Base-by-base conservation (phyloP, 2,797 vertebrate species). In the Coccyzus lansbergi region DNA sequence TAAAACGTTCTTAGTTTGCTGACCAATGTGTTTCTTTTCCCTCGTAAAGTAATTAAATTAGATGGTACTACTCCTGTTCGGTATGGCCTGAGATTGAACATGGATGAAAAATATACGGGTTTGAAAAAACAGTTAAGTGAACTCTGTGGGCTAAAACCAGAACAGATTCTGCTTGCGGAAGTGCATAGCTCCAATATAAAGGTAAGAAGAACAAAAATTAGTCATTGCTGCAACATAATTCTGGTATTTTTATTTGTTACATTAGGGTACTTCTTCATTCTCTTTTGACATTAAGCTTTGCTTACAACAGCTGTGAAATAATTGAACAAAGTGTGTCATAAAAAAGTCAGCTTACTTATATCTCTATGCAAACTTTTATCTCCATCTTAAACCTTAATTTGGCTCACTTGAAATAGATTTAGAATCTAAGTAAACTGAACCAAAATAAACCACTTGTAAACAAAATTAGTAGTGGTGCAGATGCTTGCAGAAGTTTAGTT, bases 41-140 rank as follows among this genome's bases (percentile, higher is more conserved):
- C 92, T 17, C 86, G 81, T 86, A 4, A 90, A 99, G 99, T 99
- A 88, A 99, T 99, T 94, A 99, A 99, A 90, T 97, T 99, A 97
- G 99, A 99, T 26, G 99, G 99, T 46, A 99, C 99, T 72, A 99
- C 99, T 5, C 99, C 99, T 2, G 96, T 99, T 68, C 98, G 99
- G 68, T 99, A 98, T 0, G 99, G 99, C 53, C 97, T 99, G 88
- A 98, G 99, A 83, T 72, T 99, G 87, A 99, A 99, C 90, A 99
- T 99, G 99, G 99, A 99, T 88, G 99, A 99, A 91, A 99, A 99
- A 92, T 99, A 99, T 94, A 99, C 99, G 2, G 99, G 99, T 31
- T 97, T 99, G 95, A 99, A 99, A 98, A 99, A 99, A 68, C 99
- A 99, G 91, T 98, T 99, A 80, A 99, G 99, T 68, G 99, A 99